A percentile compares a stretch with the other conserved stretches of the same genome.
These are phyloP conservation scores for Portunus trituberculatus DNA, from an alignment of 1,140 invertebrate genomes.

Conservation along the genomic window DNA sequence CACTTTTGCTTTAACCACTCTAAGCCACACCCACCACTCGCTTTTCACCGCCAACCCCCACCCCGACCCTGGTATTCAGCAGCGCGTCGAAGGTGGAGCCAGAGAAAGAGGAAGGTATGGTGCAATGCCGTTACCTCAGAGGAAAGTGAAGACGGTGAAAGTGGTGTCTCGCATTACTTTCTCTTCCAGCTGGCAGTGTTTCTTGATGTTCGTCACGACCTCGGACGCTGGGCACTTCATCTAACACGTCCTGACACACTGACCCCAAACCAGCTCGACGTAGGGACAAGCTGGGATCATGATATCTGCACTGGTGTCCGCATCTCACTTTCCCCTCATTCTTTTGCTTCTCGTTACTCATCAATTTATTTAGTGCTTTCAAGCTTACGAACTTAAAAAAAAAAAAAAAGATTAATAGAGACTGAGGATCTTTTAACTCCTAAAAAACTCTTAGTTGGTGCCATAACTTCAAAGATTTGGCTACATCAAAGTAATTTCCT, in stretches of 20 bases:
- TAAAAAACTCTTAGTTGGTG: no score
- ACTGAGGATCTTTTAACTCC: no score
- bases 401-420: no score
- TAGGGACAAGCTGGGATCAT: neutral
- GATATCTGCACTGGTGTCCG: neutral
- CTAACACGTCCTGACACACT: neutral
- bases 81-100: neutral
- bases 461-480: no score
- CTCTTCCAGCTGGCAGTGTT: neutral
- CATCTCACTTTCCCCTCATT: neutral
- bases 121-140: neutral
- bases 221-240: neutral
- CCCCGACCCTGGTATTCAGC: neutral
- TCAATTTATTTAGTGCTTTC: neutral
- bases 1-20: neutral
- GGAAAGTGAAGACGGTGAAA: neutral
- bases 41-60: neutral
- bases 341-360: neutral
- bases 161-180: neutral
- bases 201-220: neutral
- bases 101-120: neutral
- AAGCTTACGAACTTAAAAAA: neutral
- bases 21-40: neutral
- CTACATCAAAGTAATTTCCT: no score
- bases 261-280: neutral